Evolutionary conservation across 1,140 invertebrate genomes (phyloP), one percentile per base, ranked within the genome.

Genomic region (Leptoteleia sp.): DNA sequence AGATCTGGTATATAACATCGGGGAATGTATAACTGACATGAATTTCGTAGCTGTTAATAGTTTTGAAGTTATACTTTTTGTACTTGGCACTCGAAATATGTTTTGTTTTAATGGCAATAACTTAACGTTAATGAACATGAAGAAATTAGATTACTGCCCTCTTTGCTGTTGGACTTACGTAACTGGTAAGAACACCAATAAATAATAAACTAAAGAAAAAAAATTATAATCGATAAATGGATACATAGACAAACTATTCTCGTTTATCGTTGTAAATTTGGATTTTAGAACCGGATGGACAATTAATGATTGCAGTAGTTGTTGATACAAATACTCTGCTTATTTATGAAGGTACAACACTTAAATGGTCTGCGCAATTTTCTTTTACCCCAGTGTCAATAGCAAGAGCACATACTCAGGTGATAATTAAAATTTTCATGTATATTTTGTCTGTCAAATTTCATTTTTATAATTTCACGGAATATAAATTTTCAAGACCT

Each of bases 301-400:
- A 92, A 65, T 80, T 94, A 59, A 92, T 94, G 87, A 87, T 92
- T 31, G 88, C 94, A 81, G 90, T 94, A 35, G 90, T 93, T n/a
- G 92, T 93, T 42, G 93, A 95, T 83, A 93, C 94, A 52, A 91
- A 91, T 54, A 93, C 92, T 61, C 82, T 95, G 29, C 90, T 94
- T 70, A 91, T 98, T 59, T 97, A 96, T 85, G 92, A 96, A 87
- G 92, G 94, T 55, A 93, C 93, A 19, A 93, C 92, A 8, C 87
- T 98, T 25, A 92, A 93, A 82, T 98, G 96, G 97, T 95, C 95
- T 16, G 95, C 96, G 11, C 94, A 96, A 85, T 86, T 97, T 25
- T 91, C 94, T 27, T 92, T 93, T 82, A 85, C 91, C 47, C 94
- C 95, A 8, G 91, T 96, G 27, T 90, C 92, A 12, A 89, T 97